Evolutionary conservation across 2,888 invertebrate genomes (phyloP), one percentile per base, ranked within the genome.

Genomic region (Aspidiotus destructor): DNA sequence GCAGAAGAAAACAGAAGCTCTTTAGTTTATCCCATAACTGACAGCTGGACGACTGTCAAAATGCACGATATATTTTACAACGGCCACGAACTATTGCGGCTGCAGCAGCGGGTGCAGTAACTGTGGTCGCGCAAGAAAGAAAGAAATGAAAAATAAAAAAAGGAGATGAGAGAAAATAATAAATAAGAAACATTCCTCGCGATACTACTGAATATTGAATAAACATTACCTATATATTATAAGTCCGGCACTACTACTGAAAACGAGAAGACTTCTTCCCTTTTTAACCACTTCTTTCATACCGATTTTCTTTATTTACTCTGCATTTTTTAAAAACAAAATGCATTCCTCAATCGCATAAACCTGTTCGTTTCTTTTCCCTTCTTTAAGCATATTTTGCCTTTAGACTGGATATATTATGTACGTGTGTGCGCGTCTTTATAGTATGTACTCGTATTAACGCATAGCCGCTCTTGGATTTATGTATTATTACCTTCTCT

Each of bases 211-310:
- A 64, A 64, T 64, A 64, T 64, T 64, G 64, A 64, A 64, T 64
- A 64, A 64, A 64, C 64, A 64, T 55, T 57, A 64, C 64, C 64
- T 64, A 55, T 64, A 64, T 64, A 64, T 64, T 64, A 64, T 64
- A 17, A 64, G 41, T 64, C 55, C 64, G 28, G 41, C 55, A 54
- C 54, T 64, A 52, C 48, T 13, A n/a, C 62, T 62, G 57, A 55
- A 64, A 64, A 64, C 64, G 55, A 64, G 42, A 16, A 42, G 64
- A 61, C 42, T 42, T 61, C 57, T 57, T 57, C 57, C 61, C 57
- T 57, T 54, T 63, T 55, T 55, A 64, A 42, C 40, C 42, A 57
- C 40, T 58, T 58, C 58, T 58, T 58, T 40, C 40, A 48, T 48
- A 58, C 58, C 58, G 55, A 64, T 64, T 64, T 64, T 64, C 64